A percentile compares a stretch with the other conserved stretches of the same genome.
Conservation (phyloP, 1,140 invertebrate genomes). For the Diuraphis noxia region DNA sequence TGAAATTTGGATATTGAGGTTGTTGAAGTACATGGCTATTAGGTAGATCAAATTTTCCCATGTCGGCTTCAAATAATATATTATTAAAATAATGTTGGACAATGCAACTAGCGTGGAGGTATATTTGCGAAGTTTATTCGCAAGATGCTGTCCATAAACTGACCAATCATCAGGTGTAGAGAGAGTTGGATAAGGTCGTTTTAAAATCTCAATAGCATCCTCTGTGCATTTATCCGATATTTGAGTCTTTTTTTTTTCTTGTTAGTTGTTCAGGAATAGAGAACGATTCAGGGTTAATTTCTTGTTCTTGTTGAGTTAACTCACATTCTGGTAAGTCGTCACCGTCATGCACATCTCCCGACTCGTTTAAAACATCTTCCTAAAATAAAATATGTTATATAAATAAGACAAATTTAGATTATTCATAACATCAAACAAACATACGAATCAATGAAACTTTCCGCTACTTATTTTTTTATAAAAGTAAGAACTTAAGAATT, state of each 20-base stretch:
- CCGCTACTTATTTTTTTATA: too few species aligned
- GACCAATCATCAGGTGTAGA: neutral
- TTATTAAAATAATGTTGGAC: slow-evolving; percentile 19
- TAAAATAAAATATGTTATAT: neutral
- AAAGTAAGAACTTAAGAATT: too few species aligned
- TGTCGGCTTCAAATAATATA: slow-evolving; percentile 50
- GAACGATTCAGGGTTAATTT: neutral
- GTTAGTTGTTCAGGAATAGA: neutral
- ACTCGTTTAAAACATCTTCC: neutral
- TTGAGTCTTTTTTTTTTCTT: neutral
- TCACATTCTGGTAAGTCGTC: neutral
- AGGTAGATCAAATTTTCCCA: neutral
- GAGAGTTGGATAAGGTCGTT: neutral
- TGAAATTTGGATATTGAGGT: neutral
- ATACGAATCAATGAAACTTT: too few species aligned
- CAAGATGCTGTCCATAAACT: slow-evolving; percentile 26
- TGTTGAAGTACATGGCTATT: neutral
- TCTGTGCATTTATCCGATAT: neutral
- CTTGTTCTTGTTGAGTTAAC: neutral
- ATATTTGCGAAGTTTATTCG: neutral
- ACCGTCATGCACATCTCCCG: neutral
- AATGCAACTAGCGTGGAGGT: neutral
- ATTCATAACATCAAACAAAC: too few species aligned
- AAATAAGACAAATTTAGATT: too few species aligned
- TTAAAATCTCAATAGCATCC: neutral